These are phyloP conservation scores for Atractosteus spatula DNA, from an alignment of 2,113 vertebrate species.

Conservation along the genomic window DNA sequence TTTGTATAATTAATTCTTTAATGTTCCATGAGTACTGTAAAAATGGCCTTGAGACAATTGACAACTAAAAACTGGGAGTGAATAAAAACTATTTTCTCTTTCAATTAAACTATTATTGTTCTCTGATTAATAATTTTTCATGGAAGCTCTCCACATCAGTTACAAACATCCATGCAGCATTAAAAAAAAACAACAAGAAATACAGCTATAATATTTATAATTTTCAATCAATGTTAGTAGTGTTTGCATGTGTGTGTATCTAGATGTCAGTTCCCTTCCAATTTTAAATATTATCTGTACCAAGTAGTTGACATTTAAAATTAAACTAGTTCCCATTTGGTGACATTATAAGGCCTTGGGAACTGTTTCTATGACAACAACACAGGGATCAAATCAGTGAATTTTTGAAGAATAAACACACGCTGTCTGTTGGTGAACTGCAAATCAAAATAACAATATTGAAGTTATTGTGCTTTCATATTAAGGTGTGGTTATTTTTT, in stretches of 20 bases:
- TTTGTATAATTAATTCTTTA: slow-evolving; percentile 7
- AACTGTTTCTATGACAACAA: slow-evolving; percentile 38
- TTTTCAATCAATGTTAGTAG: too few species aligned
- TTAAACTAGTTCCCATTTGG: slow-evolving; percentile 28
- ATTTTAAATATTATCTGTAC: background rate
- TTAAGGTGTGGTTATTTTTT: background rate
- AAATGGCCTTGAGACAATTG: background rate
- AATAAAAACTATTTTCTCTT: background rate
- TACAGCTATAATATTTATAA: too few species aligned
- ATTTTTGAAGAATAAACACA: slow-evolving; percentile 17
- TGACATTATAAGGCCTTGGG: slow-evolving; percentile 34
- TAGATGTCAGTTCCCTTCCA: background rate
- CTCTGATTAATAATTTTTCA: background rate
- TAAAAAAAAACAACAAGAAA: too few species aligned
- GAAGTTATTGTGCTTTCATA: background rate
- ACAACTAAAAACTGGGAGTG: background rate
- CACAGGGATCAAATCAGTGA: slow-evolving; percentile 26
- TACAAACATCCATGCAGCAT: too few species aligned
- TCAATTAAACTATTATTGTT: background rate
- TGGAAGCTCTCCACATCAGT: too few species aligned
- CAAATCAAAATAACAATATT: background rate
- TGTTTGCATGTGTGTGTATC: background rate
- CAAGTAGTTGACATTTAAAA: background rate
- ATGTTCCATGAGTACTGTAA: background rate
- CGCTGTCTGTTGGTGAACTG: slow-evolving; percentile 4